Conservation (phyloP, 2,113 vertebrate genomes). For the Australoheros scitulus region DNA sequence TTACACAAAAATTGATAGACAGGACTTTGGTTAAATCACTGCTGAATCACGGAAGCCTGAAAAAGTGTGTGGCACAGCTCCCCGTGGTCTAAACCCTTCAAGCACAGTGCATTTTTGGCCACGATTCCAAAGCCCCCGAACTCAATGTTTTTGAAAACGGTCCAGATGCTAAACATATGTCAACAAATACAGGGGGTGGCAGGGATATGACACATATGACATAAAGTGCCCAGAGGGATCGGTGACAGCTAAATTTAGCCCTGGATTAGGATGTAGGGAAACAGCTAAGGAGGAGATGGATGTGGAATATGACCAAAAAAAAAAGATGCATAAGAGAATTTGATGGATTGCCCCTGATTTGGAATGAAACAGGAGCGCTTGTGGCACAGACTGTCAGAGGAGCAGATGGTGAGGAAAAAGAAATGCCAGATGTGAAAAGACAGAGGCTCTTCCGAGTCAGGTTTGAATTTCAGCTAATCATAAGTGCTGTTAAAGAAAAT, state of each 20-base stretch:
- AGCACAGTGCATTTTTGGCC: neutral
- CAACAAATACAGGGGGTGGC: neutral
- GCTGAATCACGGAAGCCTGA: conserved; percentile 20
- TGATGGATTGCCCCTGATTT: conserved; percentile 47
- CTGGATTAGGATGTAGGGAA: conserved; percentile 9
- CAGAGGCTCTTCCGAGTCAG: neutral
- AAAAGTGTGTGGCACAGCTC: neutral
- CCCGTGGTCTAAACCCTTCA: neutral
- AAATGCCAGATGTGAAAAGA: conserved; percentile 43
- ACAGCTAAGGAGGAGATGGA: conserved; percentile 8
- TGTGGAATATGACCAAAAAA: conserved; percentile 25
- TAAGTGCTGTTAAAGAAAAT: neutral
- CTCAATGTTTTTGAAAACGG: neutral
- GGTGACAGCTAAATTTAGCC: neutral
- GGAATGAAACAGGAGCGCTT: conserved; percentile 25
- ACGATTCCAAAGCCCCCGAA: neutral
- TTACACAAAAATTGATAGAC: conserved; percentile 42
- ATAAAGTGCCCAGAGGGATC: neutral
- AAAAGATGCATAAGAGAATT: conserved; percentile 19
- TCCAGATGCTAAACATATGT: neutral
- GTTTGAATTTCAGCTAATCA: neutral
- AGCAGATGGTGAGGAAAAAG: conserved; percentile 39
- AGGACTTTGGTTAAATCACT: conserved; percentile 31
- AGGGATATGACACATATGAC: neutral
- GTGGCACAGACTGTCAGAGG: conserved; percentile 14